These are phyloP conservation scores for Diplodus puntazzo DNA, from an alignment of 2,797 vertebrate genomes.

Conservation along the genomic window DNA sequence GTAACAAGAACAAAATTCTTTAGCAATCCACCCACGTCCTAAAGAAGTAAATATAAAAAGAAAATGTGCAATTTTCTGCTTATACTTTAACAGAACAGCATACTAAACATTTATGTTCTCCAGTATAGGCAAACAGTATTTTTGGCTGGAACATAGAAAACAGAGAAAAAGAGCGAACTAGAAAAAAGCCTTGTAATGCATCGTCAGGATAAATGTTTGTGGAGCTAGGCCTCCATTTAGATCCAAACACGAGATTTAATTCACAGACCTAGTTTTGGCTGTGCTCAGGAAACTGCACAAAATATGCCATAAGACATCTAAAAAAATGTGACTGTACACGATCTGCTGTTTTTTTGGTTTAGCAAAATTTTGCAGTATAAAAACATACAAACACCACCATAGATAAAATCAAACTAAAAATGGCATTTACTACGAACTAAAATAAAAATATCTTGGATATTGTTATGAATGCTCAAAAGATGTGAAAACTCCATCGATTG, in stretches of 20 bases:
- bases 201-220: constrained; percentile 39
- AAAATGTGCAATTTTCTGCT: constrained; percentile 74
- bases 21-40: constrained; percentile 16
- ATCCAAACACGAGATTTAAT: constrained; percentile 31
- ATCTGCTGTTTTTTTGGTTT: constrained; percentile 52
- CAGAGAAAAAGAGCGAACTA: constrained; percentile 40
- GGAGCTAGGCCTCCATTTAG: constrained; percentile 12
- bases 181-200: constrained; percentile 48
- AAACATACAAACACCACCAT: constrained; percentile 63
- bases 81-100: constrained; percentile 48
- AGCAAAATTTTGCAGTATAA: constrained; percentile 68
- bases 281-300: constrained; percentile 55
- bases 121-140: constrained; percentile 54
- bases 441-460: constrained; percentile 38
- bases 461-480: constrained; percentile 51
- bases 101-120: constrained; percentile 37
- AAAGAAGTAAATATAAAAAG: constrained; percentile 48
- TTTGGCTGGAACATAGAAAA: constrained; percentile 69
- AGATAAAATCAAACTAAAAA: constrained; percentile 49
- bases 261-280: constrained; percentile 37
- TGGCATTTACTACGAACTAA: constrained; percentile 29
- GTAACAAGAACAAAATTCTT: constrained; percentile 47
- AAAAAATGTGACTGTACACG: constrained; percentile 52
- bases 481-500: constrained; percentile 40
- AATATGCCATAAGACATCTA: constrained; percentile 46